Evolutionary conservation across 2,797 vertebrate genomes (phyloP), one percentile per base, ranked within the genome.

Genomic region (Dendrocincla fuliginosa): DNA sequence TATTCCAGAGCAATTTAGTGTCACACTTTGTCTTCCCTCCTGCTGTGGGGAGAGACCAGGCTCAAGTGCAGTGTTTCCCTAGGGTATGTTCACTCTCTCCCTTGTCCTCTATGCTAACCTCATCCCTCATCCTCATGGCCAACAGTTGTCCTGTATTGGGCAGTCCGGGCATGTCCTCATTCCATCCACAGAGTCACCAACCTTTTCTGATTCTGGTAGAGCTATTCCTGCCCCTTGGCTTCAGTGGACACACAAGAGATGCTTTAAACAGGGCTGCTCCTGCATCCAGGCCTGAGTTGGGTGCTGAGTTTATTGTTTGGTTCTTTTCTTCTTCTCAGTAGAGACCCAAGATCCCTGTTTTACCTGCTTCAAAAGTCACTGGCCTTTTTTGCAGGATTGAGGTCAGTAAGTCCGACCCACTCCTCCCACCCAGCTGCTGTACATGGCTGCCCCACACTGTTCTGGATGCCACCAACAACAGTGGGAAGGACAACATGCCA

Each of bases 401-500:
- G 87, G 25, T 59, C 63, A 77, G 49, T 35, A 39, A 60, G 25
- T n/a, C 61, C 47, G 24, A 44, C 28, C n/a, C n/a, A 10, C 3
- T 84, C 42, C 79, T 75, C 53, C 49, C 7, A n/a, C 25, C 15
- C 52, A 53, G 33, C n/a, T 80, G 71, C 75, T 44, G 9, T 32
- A 57, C 39, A 33, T 15, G 8, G 14, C 64, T 87, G 71, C 32
- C 60, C 46, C 78, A 74, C 3, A 1, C 41, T 41, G 13, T 53
- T 47, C 46, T 75, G 65, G 60, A 74, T 57, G 35, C 17, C 42
- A 60, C 52, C 28, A 41, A 55, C 4, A 2, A 13, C 20, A 47
- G 39, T 1, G 1, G 55, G 35, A 84, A 28, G 42, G 30, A 55
- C 39, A 14, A 3, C 1, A 0, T 23, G 37, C 33, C 0, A 0